Conservation (phyloP, 2,113 vertebrate genomes). For the Patagioenas fasciata region DNA sequence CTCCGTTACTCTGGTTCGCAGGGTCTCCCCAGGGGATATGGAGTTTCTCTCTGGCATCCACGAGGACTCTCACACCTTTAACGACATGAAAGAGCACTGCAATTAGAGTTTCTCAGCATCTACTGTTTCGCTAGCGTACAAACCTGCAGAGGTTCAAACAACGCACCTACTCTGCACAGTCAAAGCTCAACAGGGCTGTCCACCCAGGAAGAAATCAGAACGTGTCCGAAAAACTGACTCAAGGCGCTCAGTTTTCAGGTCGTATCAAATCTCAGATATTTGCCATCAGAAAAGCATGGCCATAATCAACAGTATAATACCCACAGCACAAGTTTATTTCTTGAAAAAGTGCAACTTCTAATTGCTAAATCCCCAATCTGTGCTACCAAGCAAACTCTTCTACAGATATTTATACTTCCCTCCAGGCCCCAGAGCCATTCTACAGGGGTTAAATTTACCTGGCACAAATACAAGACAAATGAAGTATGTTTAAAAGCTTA, state of each 20-base stretch:
- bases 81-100: neutral
- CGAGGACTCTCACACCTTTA: conserved; percentile 91
- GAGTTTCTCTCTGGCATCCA: conserved; percentile 96
- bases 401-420: neutral
- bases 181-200: neutral
- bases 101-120: conserved; percentile 36
- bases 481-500: neutral
- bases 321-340: neutral
- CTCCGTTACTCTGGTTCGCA: conserved; percentile 84
- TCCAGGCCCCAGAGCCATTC: neutral
- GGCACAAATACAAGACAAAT: neutral
- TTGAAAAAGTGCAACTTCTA: neutral
- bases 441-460: neutral
- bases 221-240: neutral
- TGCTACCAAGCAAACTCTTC: neutral
- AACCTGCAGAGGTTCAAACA: neutral
- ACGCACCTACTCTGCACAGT: neutral
- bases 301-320: fast-evolving
- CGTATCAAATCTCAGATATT: neutral
- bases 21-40: conserved; percentile 95
- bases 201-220: neutral
- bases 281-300: neutral
- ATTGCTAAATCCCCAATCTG: neutral
- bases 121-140: neutral
- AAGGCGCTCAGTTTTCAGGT: neutral